Evolutionary conservation across 2,797 vertebrate genomes (phyloP), one percentile per base, ranked within the genome.

Genomic region (Limnodromus scolopaceus): DNA sequence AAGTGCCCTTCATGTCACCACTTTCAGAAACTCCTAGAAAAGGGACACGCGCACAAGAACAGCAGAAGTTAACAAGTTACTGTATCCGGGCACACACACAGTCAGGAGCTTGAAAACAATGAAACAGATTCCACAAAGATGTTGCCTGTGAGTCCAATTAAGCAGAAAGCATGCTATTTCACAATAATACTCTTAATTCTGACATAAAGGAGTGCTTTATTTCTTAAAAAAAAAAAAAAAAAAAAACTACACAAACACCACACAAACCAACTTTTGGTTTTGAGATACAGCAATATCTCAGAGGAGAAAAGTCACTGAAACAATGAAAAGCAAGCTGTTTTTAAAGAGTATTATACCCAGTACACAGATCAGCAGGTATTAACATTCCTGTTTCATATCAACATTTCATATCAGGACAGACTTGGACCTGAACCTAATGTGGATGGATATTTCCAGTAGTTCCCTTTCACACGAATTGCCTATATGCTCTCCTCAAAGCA

Each of bases 401-500:
- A 22, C 2, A 4, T 66, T 74, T 65, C 49, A 24, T 22, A 32
- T 9, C 19, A 84, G 46, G 45, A 64, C 25, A 80, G 34, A 80
- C 16, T 19, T 81, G 16, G 43, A 81, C 24, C 58, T 58, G 57
- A 76, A 84, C 32, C 68, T 84, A 30, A 63, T n/a, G 23, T 14
- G 58, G 75, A 55, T 13, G 77, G 36, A 75, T 34, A 63, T 25
- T 79, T 70, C 72, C 1, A 0, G 38, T 1, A 65, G 61, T 32
- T 69, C 16, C 34, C 79, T 38, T 84, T 86, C 49, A n/a, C 3
- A 6, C 38, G 30, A 87, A 34, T 3, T 70, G 19, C 28, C 13
- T 12, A 41, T 22, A 22, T 0, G 0, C 30, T n/a, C n/a, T n/a
- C n/a, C n/a, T 61, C 32, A 55, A 60, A 86, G 38, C 1, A 6